Percentiles rank a stretch among this genome's conserved stretches.
These are phyloP conservation scores for Vireo altiloquus DNA, from an alignment of 2,113 vertebrate genomes.

Conservation along the genomic window DNA sequence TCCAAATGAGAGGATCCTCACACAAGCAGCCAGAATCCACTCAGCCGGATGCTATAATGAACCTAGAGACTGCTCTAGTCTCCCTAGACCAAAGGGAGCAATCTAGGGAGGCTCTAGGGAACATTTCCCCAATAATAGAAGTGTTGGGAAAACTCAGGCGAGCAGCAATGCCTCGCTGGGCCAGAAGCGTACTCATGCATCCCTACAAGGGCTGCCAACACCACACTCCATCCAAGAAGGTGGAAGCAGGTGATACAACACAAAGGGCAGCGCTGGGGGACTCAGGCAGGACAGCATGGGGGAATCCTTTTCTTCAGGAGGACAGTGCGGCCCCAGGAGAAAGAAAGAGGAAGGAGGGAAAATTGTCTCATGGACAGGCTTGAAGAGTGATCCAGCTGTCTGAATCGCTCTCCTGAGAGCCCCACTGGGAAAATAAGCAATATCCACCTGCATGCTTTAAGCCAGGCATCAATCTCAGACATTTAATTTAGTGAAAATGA, in stretches of 20 bases:
- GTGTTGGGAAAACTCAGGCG: neutral
- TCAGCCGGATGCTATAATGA: neutral
- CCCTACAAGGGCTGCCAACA: neutral
- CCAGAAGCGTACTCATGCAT: neutral
- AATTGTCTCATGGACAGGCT: neutral
- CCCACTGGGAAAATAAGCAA: neutral
- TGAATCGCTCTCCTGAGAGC: neutral
- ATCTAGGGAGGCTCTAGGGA: neutral
- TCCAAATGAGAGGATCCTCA: neutral
- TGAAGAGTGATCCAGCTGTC: neutral
- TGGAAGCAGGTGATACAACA: neutral
- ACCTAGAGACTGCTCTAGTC: neutral
- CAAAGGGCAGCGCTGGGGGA: neutral
- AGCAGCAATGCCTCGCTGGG: fast-evolving
- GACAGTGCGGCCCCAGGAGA: fast-evolving
- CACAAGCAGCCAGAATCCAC: neutral
- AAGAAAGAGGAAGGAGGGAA: neutral
- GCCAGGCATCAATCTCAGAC: neutral
- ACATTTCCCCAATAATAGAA: neutral
- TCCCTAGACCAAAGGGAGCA: neutral
- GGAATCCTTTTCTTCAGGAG: neutral
- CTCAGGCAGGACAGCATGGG: neutral
- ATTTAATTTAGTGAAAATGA: neutral
- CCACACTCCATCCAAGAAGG: neutral
- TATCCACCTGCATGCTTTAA: neutral